Evolutionary conservation across 2,888 invertebrate genomes (phyloP).

Genomic region (Ophioninae sp.): DNA sequence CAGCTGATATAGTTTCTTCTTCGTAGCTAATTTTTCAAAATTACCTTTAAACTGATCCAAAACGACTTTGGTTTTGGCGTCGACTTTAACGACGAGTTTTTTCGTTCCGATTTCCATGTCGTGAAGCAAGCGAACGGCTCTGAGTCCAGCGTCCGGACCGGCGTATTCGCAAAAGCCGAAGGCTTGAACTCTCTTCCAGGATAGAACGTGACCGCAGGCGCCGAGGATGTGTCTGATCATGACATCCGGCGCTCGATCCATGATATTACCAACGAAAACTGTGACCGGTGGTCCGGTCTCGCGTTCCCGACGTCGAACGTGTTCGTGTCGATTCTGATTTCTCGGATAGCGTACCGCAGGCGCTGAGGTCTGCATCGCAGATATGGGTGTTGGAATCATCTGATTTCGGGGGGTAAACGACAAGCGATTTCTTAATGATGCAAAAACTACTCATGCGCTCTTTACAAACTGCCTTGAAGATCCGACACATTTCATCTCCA

Average conservation of each 20-base stretch:
- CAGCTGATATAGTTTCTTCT: too few species aligned
- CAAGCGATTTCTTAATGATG: conserved; percentile 50
- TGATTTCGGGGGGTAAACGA: conserved; percentile 72
- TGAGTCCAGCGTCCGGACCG: conserved; percentile 96
- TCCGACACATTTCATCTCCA: neutral
- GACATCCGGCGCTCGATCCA: conserved; percentile 96
- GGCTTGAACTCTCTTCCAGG: conserved; percentile 98
- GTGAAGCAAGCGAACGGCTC: conserved; percentile 96
- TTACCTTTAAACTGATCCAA: conserved; percentile 95
- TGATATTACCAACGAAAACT: conserved; percentile 98
- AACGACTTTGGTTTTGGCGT: conserved; percentile 97
- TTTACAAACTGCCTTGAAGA: neutral
- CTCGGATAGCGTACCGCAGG: conserved; percentile 78
- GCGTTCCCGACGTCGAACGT: conserved; percentile 76
- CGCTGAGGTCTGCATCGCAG: conserved; percentile 80
- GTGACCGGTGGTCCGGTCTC: conserved; percentile 93
- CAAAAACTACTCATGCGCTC: conserved; percentile 70
- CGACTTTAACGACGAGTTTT: conserved; percentile 96
- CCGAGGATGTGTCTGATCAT: conserved; percentile 96
- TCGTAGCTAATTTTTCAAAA: neutral
- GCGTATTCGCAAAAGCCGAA: conserved; percentile 99
- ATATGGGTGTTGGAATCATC: conserved; percentile 82
- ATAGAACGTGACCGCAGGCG: conserved; percentile 96
- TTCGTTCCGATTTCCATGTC: conserved; percentile 96
- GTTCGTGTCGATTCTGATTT: conserved; percentile 77